Conservation (phyloP, 2,113 vertebrate genomes). For the Macquaria ambigua region DNA sequence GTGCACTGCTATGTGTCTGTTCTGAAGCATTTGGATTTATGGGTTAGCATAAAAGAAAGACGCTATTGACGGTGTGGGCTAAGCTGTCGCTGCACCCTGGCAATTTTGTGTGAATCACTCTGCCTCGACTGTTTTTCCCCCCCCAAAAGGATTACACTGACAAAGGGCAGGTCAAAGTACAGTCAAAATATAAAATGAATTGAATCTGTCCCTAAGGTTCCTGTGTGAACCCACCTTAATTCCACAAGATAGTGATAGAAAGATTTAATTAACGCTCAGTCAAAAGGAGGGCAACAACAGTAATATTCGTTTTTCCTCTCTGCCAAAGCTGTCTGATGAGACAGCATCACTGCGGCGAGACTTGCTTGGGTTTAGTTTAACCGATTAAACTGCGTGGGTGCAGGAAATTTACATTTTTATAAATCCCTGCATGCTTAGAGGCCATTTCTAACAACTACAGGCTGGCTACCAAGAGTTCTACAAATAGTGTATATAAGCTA, state of each 20-base stretch:
- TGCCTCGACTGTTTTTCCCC: slow-evolving; percentile 22
- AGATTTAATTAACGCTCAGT: slow-evolving; percentile 3
- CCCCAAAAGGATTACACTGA: slow-evolving; percentile 40
- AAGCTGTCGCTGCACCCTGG: slow-evolving; percentile 56
- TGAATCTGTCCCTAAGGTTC: background rate
- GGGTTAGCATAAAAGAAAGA: slow-evolving; percentile 22
- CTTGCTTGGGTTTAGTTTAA: background rate
- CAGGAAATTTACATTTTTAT: slow-evolving; percentile 7
- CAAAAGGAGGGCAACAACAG: slow-evolving; percentile 8
- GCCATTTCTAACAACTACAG: too few species aligned
- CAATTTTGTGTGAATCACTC: slow-evolving; percentile 68
- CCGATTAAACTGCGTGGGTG: slow-evolving; percentile 23
- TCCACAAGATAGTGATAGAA: background rate
- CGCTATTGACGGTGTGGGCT: slow-evolving; percentile 31
- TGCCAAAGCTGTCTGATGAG: slow-evolving; percentile 4
- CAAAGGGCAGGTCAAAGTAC: slow-evolving; percentile 65
- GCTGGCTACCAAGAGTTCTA: background rate
- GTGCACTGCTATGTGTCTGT: slow-evolving; percentile 28
- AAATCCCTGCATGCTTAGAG: slow-evolving; percentile 12
- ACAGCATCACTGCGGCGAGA: background rate
- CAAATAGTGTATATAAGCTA: background rate
- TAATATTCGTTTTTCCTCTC: background rate
- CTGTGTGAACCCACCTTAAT: slow-evolving; percentile 13
- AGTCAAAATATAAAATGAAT: slow-evolving; percentile 34
- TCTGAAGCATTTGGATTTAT: slow-evolving; percentile 44